A percentile compares a stretch with the other conserved stretches of the same genome.
phyloP scores from a whole-genome alignment of 2,113 vertebrate genomes.

The Campylorhamphus procurvoides region DNA sequence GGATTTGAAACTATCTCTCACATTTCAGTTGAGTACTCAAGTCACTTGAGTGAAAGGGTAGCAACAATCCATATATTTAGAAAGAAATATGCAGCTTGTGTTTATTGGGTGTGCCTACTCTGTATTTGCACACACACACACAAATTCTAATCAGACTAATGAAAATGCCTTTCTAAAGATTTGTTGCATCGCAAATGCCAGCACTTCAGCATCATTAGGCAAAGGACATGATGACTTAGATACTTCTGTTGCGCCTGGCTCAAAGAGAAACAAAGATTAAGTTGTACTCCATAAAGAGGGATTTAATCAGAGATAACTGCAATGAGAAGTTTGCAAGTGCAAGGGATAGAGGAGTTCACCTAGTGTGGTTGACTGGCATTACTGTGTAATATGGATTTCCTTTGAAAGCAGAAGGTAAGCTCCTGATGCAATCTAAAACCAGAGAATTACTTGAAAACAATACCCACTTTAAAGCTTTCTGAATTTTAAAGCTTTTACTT shows the following conservation, averaged over 20 bases:
- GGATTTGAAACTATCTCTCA: background rate
- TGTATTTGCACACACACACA: rapidly evolving
- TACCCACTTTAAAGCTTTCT: background rate
- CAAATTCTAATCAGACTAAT: background rate
- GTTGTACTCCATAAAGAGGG: background rate
- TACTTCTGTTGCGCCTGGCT: background rate
- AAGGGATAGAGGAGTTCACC: background rate
- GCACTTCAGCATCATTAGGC: background rate
- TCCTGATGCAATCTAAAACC: background rate
- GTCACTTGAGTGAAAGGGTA: background rate
- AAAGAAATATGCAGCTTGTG: background rate
- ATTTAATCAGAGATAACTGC: background rate
- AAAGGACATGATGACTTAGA: background rate
- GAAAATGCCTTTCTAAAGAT: background rate
- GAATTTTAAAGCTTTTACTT: background rate
- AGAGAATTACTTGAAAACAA: background rate
- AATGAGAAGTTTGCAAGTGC: background rate
- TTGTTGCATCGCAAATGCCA: background rate
- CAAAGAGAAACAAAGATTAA: background rate
- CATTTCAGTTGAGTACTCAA: background rate
- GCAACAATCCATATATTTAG: background rate
- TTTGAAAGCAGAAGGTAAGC: background rate
- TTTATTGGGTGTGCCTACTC: background rate
- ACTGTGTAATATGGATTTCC: background rate
- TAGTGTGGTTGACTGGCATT: background rate